These are phyloP conservation scores for Vombatus ursinus DNA, from an alignment of 2,113 vertebrate species.

Conservation along the genomic window DNA sequence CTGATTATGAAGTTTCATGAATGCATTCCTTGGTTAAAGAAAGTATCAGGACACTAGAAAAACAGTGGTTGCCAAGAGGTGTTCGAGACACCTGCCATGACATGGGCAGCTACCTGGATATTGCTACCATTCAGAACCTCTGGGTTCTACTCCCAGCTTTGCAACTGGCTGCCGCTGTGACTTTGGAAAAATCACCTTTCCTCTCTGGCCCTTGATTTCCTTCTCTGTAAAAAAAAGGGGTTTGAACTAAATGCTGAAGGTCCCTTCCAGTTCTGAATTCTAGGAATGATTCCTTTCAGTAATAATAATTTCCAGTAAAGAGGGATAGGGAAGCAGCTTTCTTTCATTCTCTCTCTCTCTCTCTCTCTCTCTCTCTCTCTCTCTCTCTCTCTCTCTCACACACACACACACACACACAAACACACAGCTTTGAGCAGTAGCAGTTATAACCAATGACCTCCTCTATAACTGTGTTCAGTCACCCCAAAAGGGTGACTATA, in stretches of 20 bases:
- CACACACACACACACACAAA: too few species aligned
- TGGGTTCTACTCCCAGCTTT: neutral
- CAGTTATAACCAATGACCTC: neutral
- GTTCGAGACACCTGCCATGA: neutral
- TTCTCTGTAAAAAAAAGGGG: neutral
- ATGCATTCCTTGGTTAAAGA: neutral
- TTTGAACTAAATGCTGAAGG: neutral
- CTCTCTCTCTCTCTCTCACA: too few species aligned
- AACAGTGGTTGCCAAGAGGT: neutral
- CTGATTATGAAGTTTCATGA: neutral
- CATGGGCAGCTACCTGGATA: neutral
- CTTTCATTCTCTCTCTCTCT: too few species aligned
- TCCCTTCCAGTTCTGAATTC: neutral
- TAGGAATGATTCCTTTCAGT: neutral
- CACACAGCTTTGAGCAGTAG: neutral
- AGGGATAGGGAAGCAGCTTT: neutral
- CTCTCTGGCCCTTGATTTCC: neutral
- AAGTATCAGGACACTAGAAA: neutral
- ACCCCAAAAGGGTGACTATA: neutral
- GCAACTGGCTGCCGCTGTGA: neutral
- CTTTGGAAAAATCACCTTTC: neutral
- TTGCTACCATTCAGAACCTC: neutral
- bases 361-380: too few species aligned
- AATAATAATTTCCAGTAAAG: neutral
- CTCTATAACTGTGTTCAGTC: neutral